Evolutionary conservation across 1,140 invertebrate genomes (phyloP).

Genomic region (Drosophila tristis): DNA sequence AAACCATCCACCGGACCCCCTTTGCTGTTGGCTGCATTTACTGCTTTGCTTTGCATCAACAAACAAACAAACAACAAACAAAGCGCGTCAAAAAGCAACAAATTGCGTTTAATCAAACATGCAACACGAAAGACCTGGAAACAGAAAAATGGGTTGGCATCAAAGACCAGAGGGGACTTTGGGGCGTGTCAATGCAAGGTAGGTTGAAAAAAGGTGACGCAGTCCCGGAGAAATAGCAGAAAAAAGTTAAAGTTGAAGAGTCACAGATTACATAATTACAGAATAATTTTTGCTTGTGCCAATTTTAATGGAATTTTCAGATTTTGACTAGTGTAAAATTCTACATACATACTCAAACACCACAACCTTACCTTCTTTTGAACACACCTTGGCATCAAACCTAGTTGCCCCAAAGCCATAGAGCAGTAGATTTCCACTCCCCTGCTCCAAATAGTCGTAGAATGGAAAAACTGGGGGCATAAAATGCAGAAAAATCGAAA

Average conservation of each 20-base stretch:
- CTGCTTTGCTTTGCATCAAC: slow-evolving; percentile 8
- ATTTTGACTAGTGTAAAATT: no score
- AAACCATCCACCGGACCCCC: slow-evolving; percentile 20
- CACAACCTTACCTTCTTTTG: no score
- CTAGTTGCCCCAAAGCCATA: slow-evolving; percentile 35
- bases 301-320: no score
- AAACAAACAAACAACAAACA: slow-evolving; percentile 48
- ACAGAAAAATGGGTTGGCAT: slow-evolving; percentile 20
- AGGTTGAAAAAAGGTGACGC: no score
- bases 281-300: no score
- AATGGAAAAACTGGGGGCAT: slow-evolving; percentile 57
- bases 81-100: slow-evolving; percentile 75
- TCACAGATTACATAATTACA: no score
- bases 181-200: slow-evolving; percentile 27
- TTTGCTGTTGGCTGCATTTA: no score
- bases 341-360: no score
- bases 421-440: no score
- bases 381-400: not conserved
- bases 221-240: no score
- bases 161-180: slow-evolving; percentile 25
- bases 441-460: slow-evolving; percentile 9
- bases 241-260: no score
- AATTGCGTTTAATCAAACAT: slow-evolving; percentile 83
- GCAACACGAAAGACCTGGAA: slow-evolving; percentile 31
- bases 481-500: slow-evolving; percentile 64